Conservation (phyloP, 1,140 invertebrate genomes). For the Bombus breviceps region DNA sequence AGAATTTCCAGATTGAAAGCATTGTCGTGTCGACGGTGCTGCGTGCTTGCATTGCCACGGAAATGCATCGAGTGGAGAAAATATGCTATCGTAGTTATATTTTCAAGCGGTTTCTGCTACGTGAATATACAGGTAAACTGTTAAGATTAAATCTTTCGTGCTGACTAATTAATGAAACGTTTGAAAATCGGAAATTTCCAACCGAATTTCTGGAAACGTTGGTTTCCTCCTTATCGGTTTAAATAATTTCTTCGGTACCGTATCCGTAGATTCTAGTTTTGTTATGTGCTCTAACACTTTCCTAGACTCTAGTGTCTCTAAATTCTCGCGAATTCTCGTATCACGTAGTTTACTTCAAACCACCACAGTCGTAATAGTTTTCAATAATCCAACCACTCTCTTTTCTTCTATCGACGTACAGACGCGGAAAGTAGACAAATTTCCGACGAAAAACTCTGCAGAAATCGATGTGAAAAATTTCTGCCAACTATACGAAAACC, state of each 20-base stretch:
- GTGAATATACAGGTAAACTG: no score
- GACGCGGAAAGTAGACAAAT: neutral
- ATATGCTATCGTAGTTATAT: no score
- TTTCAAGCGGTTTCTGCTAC: neutral
- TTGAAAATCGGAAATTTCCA: neutral
- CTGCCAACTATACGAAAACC: neutral
- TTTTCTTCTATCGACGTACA: neutral
- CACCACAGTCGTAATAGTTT: neutral
- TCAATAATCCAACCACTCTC: neutral
- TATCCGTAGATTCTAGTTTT: no score
- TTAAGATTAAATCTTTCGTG: no score
- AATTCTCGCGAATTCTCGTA: neutral
- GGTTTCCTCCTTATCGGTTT: neutral
- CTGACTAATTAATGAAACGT: neutral
- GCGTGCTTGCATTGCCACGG: neutral
- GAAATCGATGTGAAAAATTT: neutral
- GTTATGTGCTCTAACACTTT: no score
- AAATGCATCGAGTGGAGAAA: neutral
- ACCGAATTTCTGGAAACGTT: neutral
- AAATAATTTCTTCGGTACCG: no score
- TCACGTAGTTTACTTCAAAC: neutral
- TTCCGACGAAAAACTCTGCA: no score
- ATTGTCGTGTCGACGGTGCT: constrained; percentile 2
- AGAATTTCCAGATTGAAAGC: constrained; percentile 26
- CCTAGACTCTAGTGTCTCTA: neutral